A percentile compares a stretch with the other conserved stretches of the same genome.
These are phyloP conservation scores for Pelobates cultripes DNA, from an alignment of 2,797 vertebrate genomes.

Conservation along the genomic window DNA sequence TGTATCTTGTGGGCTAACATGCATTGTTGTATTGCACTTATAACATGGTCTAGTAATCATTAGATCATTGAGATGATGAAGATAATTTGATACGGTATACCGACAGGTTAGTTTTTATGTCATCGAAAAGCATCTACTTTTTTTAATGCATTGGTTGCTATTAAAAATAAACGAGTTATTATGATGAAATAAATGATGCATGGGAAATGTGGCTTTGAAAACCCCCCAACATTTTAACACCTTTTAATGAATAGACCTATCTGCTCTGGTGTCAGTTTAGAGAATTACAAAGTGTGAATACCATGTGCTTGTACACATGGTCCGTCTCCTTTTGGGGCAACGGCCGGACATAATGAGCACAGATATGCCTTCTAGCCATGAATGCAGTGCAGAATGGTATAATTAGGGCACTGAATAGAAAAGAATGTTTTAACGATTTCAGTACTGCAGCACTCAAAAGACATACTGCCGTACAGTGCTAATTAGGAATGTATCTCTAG, in stretches of 20 bases:
- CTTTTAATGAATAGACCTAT: neutral
- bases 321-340: neutral
- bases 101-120: no score
- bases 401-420: neutral
- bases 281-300: neutral
- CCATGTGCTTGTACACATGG: neutral
- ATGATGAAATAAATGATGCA: conserved; percentile 18
- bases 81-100: no score
- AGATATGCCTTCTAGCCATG: neutral
- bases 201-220: no score
- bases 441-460: neutral
- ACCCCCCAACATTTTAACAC: neutral
- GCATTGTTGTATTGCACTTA: no score
- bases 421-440: neutral
- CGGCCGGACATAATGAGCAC: neutral
- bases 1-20: no score
- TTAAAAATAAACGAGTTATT: conserved; percentile 15
- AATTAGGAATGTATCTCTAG: no score
- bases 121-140: no score
- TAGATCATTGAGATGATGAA: no score
- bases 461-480: neutral
- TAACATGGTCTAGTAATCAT: no score
- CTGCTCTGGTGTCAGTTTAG: neutral
- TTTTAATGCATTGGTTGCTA: no score
- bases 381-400: neutral